phyloP scores from a whole-genome alignment of 2,797 vertebrate species.

The Trematocara caparti region DNA sequence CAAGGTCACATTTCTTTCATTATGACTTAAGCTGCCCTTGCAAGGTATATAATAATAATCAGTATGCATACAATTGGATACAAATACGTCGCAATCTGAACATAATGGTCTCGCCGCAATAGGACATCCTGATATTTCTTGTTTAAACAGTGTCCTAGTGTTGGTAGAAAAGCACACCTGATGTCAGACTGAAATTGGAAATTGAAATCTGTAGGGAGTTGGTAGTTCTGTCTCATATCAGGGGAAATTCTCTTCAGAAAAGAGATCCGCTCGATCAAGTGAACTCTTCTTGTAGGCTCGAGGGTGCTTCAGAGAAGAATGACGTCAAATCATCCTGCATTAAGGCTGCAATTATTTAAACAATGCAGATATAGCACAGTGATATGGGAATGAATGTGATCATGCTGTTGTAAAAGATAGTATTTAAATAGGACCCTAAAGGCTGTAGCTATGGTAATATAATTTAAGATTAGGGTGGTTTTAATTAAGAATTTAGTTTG shows the following conservation, averaged over 20 bases:
- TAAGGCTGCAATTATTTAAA: neutral
- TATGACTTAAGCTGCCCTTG: neutral
- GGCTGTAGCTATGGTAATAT: neutral
- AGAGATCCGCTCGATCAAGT: slow-evolving; percentile 12
- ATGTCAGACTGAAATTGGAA: neutral
- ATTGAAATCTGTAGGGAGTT: neutral
- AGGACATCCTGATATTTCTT: neutral
- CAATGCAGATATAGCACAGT: neutral
- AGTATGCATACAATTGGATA: too few species aligned
- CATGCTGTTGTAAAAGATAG: neutral
- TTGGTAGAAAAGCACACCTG: neutral
- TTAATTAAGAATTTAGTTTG: neutral
- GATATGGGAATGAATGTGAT: neutral
- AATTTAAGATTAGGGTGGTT: neutral
- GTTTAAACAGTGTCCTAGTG: neutral
- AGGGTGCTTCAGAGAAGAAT: slow-evolving; percentile 36
- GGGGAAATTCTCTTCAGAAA: slow-evolving; percentile 13
- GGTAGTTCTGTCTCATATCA: neutral
- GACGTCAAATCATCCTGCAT: neutral
- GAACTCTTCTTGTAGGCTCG: slow-evolving; percentile 51
- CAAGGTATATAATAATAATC: neutral
- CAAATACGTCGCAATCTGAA: neutral
- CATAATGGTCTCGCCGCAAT: neutral
- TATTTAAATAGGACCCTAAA: neutral
- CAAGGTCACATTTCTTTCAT: neutral